Evolutionary conservation across 1,140 invertebrate species (phyloP), one percentile per base, ranked within the genome.

Genomic region (Tetragnatha versicolor): DNA sequence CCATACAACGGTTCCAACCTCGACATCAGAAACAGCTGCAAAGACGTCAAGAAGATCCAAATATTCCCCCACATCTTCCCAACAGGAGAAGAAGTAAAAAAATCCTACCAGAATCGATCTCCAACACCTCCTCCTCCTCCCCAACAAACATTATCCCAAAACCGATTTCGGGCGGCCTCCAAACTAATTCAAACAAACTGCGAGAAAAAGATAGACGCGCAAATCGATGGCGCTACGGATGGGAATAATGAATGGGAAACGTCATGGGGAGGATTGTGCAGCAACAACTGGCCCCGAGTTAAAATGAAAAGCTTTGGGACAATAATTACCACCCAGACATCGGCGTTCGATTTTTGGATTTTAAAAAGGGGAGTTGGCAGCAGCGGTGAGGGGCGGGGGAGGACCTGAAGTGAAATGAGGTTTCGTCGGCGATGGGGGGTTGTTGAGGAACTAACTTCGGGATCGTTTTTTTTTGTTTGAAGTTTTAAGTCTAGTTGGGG

Each of bases 181-280:
- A 73, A 73, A 73, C 35, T 73, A 60, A 58, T 60, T 73, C 69
- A 27, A 73, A 60, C 69, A 42, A 73, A 73, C 69, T n/a, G 51
- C 25, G 4, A 17, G 27, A 20, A n/a, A 17, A 14, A n/a, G 31
- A 20, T 20, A 25, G 37, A 27, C 49, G 33, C 29, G 27, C 20
- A 53, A 60, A 73, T 73, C 69, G 49, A 73, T 58, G 49, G 22
- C 25, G 12, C 20, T 53, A 35, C 49, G 27, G 25, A 9, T 33
- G 25, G 27, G 60, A 73, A 73, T 73, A 73, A 73, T 73, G 69
- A 73, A 73, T 73, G 69, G 51, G 27, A 65, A 65, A 65, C 42
- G 61, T 65, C 61, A 65, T 45, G n/a, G 69, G 20, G 47, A 20
- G 25, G 7, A 58, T 31, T 14, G 29, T 20, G 39, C 61, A 65